Evolutionary conservation across 2,797 vertebrate genomes (phyloP), one percentile per base, ranked within the genome.

Genomic region (Balearica regulorum): DNA sequence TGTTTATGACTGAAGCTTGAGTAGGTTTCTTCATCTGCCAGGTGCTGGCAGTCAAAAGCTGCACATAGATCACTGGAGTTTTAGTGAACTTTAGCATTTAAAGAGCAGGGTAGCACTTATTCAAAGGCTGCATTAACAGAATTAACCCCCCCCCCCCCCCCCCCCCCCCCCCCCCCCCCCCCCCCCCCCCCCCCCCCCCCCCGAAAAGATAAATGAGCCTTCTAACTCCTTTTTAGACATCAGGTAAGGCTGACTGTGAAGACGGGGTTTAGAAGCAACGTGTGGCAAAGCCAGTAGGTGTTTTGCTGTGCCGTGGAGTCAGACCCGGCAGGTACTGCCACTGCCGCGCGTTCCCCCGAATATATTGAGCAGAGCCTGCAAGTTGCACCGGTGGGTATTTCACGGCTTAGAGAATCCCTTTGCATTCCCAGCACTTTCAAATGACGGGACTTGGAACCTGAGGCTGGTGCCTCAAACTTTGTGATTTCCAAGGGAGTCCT

Each of bases 1-100:
- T 98, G 98, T 98, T 98, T 98, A 98, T 98, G 98, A 98, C 97
- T 97, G 98, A 97, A 98, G 97, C 98, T 98, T 98, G 98, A 98
- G 98, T 97, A 97, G 98, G 98, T 98, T 98, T 98, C 98, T 97
- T 97, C 98, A 98, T 98, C 98, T 99, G 99, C 98, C 98, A 98
- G 98, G 98, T 98, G 98, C 97, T 98, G 98, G 98, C 98, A 98
- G 98, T 97, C 97, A 96, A 97, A 92, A 97, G 97, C 98, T 94
- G 98, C 97, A 97, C 97, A 97, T 97, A 97, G 98, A 96, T 97
- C 97, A 97, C 94, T 87, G 94, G 97, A 96, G 97, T 98, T 98
- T 97, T 93, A 95, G 97, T 98, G 98, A 98, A 98, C 98, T 98
- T 98, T 95, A 98, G 96, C 96, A 95, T 97, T 96, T 92, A 97